phyloP scores from a whole-genome alignment of 2,888 invertebrate species.

The Lasioglossum marginatum region DNA sequence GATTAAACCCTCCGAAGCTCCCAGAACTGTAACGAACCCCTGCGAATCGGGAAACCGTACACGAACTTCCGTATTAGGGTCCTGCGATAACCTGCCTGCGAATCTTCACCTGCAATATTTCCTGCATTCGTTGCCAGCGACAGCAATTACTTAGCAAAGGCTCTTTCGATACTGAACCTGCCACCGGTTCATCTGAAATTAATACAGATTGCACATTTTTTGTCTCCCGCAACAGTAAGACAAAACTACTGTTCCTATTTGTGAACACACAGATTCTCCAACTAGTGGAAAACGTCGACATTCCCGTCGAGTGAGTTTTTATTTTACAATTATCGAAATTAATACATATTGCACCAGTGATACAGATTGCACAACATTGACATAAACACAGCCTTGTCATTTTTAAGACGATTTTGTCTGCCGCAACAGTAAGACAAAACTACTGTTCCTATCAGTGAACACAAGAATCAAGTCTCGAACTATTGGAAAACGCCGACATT shows the following conservation, averaged over 20 bases:
- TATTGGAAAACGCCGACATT: neutral
- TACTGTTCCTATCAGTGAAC: neutral
- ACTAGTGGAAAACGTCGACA: too few species aligned
- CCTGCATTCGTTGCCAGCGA: neutral
- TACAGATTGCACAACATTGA: neutral
- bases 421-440: neutral
- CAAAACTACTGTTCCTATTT: too few species aligned
- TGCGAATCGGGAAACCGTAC: neutral
- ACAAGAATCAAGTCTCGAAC: neutral
- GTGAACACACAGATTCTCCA: too few species aligned
- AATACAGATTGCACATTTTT: neutral
- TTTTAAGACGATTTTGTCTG: neutral
- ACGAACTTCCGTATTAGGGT: slow-evolving; percentile 5
- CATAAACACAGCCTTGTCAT: neutral
- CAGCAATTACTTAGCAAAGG: neutral
- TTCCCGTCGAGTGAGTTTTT: too few species aligned
- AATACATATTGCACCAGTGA: neutral
- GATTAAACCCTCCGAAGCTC: slow-evolving; percentile 38
- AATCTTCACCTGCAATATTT: neutral
- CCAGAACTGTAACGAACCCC: slow-evolving; percentile 11
- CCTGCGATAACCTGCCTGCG: neutral
- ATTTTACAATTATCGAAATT: too few species aligned
- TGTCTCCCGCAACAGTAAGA: too few species aligned
- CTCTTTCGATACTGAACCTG: too few species aligned
- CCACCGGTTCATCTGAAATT: too few species aligned